Evolutionary conservation across 2,113 vertebrate species (phyloP).

Genomic region (Macaca nemestrina): DNA sequence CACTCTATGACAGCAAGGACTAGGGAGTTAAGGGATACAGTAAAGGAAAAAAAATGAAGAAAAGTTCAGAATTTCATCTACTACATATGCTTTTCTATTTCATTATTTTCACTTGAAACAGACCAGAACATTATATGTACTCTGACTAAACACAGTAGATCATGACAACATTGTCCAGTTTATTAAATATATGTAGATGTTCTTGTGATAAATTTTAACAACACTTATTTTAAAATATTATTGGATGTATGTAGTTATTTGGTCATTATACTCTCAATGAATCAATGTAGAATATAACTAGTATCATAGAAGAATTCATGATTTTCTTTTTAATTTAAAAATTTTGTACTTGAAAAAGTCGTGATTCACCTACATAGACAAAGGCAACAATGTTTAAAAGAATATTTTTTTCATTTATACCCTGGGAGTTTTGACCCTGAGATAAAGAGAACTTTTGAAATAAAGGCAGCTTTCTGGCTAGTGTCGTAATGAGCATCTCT

Average conservation of each 20-base stretch:
- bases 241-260: background rate
- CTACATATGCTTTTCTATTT: background rate
- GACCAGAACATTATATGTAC: background rate
- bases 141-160: background rate
- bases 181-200: background rate
- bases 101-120: background rate
- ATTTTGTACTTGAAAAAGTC: background rate
- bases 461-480: background rate
- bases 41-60: background rate
- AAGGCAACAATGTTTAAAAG: background rate
- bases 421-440: background rate
- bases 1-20: background rate
- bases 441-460: conserved; percentile 22
- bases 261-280: background rate
- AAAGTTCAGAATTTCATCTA: background rate
- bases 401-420: background rate
- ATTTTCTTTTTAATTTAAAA: background rate
- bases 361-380: background rate
- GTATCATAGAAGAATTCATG: background rate
- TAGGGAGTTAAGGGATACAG: no score
- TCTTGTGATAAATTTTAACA: conserved; percentile 3
- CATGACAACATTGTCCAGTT: background rate
- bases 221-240: background rate
- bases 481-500: background rate
- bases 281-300: background rate